phyloP scores from a whole-genome alignment of 2,113 vertebrate species.

The Ranitomeya variabilis region DNA sequence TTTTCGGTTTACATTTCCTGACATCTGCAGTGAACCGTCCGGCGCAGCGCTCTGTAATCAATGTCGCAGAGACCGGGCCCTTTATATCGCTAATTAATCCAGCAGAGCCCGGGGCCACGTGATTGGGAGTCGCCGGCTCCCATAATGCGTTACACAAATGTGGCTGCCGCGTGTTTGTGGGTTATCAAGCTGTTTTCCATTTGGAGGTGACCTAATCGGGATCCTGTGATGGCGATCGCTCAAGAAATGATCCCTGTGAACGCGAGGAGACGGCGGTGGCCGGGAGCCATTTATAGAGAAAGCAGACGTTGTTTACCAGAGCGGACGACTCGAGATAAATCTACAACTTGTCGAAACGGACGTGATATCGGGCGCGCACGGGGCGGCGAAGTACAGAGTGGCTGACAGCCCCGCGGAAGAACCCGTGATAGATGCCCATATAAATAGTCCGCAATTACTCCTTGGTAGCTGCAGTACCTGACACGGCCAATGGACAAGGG shows the following conservation, averaged over 20 bases:
- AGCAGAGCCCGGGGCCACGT: not conserved
- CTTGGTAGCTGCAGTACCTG: too few species aligned
- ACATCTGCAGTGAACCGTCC: not conserved
- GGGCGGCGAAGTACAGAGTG: too few species aligned
- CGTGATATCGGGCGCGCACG: too few species aligned
- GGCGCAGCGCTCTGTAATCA: not conserved
- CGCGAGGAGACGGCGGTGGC: constrained; percentile 11
- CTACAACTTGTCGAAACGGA: too few species aligned
- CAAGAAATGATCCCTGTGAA: constrained; percentile 27
- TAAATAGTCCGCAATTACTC: too few species aligned
- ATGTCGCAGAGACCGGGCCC: not conserved
- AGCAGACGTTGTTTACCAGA: constrained; percentile 41
- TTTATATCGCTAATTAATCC: not conserved
- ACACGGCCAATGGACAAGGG: too few species aligned
- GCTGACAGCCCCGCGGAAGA: too few species aligned
- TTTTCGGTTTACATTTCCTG: not conserved
- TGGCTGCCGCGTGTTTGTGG: constrained; percentile 17
- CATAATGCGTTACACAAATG: constrained; percentile 45
- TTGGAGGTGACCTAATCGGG: constrained; percentile 31
- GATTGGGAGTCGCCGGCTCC: not conserved
- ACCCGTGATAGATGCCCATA: too few species aligned
- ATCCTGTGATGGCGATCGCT: constrained; percentile 37
- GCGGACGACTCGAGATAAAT: not conserved
- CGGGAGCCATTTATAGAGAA: constrained; percentile 10
- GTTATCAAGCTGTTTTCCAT: constrained; percentile 48